Percentiles rank a stretch among this genome's conserved stretches.
Evolutionary conservation across 2,888 invertebrate species (phyloP).

Genomic region (Apamea anceps): DNA sequence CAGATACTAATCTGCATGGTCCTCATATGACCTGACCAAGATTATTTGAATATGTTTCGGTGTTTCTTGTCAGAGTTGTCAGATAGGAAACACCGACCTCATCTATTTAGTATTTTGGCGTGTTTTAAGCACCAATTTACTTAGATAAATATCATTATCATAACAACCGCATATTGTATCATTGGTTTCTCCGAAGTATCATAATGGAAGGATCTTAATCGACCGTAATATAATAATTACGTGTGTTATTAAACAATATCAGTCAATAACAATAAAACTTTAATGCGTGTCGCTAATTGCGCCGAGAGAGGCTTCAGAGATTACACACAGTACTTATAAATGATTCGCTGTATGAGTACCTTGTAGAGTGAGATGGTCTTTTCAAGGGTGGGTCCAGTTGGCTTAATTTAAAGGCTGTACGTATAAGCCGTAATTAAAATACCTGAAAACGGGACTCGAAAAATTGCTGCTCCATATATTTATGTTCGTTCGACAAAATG

Average conservation of each 20-base stretch:
- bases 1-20: neutral
- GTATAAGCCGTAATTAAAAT: neutral
- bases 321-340: slow-evolving; percentile 29
- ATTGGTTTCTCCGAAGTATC: neutral
- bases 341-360: slow-evolving; percentile 5
- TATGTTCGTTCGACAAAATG: neutral
- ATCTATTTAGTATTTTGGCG: neutral
- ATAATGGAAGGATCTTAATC: neutral
- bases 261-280: slow-evolving; percentile 65
- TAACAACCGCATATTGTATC: neutral
- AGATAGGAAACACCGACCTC: neutral
- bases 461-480: neutral
- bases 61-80: neutral
- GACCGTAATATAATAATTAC: slow-evolving; percentile 18
- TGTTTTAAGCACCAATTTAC: no score
- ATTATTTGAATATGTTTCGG: neutral
- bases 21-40: neutral
- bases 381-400: slow-evolving; percentile 27
- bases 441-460: neutral
- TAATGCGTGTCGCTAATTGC: slow-evolving; percentile 62
- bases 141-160: neutral
- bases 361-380: neutral
- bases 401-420: neutral
- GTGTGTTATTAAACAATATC: slow-evolving; percentile 56
- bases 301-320: slow-evolving; percentile 15